phyloP scores from a whole-genome alignment of 1,140 invertebrate genomes.

The Bilobella aurantiaca region DNA sequence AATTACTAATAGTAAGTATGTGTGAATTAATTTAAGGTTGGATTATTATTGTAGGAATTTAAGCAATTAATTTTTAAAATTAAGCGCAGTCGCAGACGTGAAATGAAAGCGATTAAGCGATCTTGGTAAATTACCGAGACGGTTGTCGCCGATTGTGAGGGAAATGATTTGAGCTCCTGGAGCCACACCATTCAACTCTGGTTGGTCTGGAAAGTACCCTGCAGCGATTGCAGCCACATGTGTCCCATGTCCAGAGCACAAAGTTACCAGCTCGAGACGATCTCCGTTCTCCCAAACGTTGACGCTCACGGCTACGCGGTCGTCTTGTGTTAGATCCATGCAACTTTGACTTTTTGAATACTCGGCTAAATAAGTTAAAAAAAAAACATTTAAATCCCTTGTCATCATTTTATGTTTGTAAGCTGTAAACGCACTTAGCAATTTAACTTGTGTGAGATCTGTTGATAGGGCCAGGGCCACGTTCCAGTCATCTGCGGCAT shows the following conservation, averaged over 20 bases:
- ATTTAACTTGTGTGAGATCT: background rate
- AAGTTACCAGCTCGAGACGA: slow-evolving; percentile 79
- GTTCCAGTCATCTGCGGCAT: slow-evolving; percentile 67
- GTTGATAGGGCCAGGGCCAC: slow-evolving; percentile 26
- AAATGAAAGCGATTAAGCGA: background rate
- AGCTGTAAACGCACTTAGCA: slow-evolving; percentile 22
- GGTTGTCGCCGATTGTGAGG: slow-evolving; percentile 61
- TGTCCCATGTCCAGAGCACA: slow-evolving; percentile 68
- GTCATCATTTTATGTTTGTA: background rate
- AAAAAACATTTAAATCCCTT: too few relatives aligned
- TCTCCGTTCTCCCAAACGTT: slow-evolving; percentile 90
- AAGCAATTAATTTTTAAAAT: too few relatives aligned
- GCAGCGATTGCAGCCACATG: slow-evolving; percentile 68
- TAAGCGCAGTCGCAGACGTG: too few relatives aligned
- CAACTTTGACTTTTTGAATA: slow-evolving; percentile 73
- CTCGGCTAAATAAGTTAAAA: slow-evolving; percentile 68
- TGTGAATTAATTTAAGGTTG: too few relatives aligned
- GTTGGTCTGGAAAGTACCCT: slow-evolving; percentile 77
- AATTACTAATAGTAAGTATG: too few relatives aligned
- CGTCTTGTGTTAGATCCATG: slow-evolving; percentile 56
- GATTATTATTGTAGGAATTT: too few relatives aligned
- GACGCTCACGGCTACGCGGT: slow-evolving; percentile 79
- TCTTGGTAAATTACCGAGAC: background rate
- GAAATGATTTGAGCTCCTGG: slow-evolving; percentile 94
- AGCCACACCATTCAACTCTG: slow-evolving; percentile 86